Percentiles rank a stretch among this genome's conserved stretches.
Conservation (phyloP, 2,113 vertebrate species). For the Bambusicola thoracicus region DNA sequence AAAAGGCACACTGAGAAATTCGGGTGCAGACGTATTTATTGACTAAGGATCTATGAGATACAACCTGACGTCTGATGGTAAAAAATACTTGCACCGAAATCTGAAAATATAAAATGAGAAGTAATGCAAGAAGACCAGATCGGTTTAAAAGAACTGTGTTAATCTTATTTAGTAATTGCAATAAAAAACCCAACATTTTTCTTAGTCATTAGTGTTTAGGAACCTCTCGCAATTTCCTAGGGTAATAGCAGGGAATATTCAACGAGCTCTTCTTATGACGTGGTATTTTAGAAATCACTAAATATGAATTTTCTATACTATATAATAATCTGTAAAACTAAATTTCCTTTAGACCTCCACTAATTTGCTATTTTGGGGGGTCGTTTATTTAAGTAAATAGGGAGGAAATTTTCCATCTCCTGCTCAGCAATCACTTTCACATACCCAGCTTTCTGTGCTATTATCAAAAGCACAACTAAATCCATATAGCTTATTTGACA, state of each 20-base stretch:
- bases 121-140: neutral
- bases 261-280: neutral
- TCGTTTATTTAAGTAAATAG: neutral
- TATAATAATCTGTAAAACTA: neutral
- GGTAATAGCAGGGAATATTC: neutral
- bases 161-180: neutral
- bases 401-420: neutral
- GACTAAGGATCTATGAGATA: constrained; percentile 30
- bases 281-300: neutral
- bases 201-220: neutral
- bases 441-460: neutral
- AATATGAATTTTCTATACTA: neutral
- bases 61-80: constrained; percentile 18
- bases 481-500: neutral
- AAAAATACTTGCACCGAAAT: constrained; percentile 57
- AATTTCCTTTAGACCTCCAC: neutral
- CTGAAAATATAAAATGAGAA: constrained; percentile 61
- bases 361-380: neutral
- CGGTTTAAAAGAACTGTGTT: neutral
- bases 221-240: neutral
- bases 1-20: constrained; percentile 53
- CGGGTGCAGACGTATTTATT: neutral
- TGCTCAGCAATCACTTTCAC: neutral
- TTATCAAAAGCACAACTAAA: neutral
- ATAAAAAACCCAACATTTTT: neutral